Base-by-base conservation (phyloP, 2,888 invertebrate genomes). In the Drosophila mercatorum region DNA sequence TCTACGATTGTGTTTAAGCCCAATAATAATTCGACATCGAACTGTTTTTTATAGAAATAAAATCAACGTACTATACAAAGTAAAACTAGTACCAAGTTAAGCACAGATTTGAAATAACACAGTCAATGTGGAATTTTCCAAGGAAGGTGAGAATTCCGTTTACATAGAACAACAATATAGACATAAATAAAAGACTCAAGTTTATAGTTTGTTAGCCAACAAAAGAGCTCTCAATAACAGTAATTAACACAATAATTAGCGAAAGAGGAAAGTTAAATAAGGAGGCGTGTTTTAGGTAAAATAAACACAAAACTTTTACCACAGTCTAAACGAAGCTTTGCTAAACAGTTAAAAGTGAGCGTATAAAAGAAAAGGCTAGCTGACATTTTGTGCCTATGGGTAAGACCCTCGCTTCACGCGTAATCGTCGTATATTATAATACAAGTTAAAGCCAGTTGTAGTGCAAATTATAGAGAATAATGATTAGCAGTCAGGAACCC, bases 181-280 rank as follows among this genome's bases (percentile, higher is more conserved):
- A 59, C 75, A 53, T 68, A 71, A 77, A 82, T 88, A 82, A 74
- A 84, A 66, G 59, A 41, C n/a, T 63, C 44, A 41, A 58, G 57
- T 62, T 68, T 68, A 51, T 57, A 17, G 47, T 43, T 66, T 64
- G 75, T 76, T 69, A 40, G 59, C 31, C 68, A 69, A 83, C 71
- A 64, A 47, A 26, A 40, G 40, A 58, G 31, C 44, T 17, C 34
- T 40, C 44, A 47, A 51, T 40, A 36, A 61, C 64, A 44, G 68
- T 53, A 64, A 66, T 67, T 49, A 75, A 52, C 53, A 78, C 59
- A 62, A 67, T 78, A 81, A 80, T 65, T 47, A 46, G 36, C 41
- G 49, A 34, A 17, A 28, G 40, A 49, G 36, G 17, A 64, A 69
- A 41, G n/a, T 43, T 43, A 58, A 38, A 31, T 17, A 12, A 12